Percentiles rank a stretch among this genome's conserved stretches.
Evolutionary conservation across 2,797 vertebrate species (phyloP).

Genomic region (Sebastes reedi): DNA sequence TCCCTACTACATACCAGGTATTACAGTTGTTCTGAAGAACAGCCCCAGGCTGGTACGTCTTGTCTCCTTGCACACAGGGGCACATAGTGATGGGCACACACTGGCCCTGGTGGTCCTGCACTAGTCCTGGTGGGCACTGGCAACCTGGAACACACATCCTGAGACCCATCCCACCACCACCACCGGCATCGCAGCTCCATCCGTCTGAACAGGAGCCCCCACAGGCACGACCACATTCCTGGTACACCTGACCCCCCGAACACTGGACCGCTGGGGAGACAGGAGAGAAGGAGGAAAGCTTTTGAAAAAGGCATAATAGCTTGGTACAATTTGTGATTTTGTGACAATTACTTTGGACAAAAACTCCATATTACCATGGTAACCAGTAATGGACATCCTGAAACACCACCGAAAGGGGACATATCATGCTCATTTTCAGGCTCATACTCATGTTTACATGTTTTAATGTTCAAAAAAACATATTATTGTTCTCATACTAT

Average conservation of each 20-base stretch:
- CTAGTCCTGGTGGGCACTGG: slow-evolving; percentile 84
- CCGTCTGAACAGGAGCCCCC: slow-evolving; percentile 80
- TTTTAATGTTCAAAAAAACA: background rate
- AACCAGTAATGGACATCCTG: too few relatives aligned
- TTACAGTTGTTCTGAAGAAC: slow-evolving; percentile 82
- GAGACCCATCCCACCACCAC: slow-evolving; percentile 21
- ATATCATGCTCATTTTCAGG: background rate
- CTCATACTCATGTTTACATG: background rate
- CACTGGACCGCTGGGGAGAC: slow-evolving; percentile 80
- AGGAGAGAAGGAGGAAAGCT: background rate
- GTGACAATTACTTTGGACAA: background rate
- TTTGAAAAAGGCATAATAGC: background rate
- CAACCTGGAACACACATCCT: slow-evolving; percentile 87
- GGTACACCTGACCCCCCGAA: slow-evolving; percentile 85
- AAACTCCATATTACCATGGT: background rate
- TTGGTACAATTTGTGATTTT: background rate
- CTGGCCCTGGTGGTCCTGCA: slow-evolving; percentile 84
- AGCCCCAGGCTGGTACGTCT: slow-evolving; percentile 72
- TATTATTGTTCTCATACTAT: background rate
- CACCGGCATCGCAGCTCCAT: slow-evolving; percentile 68
- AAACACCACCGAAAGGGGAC: background rate
- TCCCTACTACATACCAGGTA: slow-evolving; percentile 80
- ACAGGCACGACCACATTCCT: slow-evolving; percentile 85
- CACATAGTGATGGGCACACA: slow-evolving; percentile 85
- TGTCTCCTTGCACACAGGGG: slow-evolving; percentile 79